Evolutionary conservation across 2,113 vertebrate genomes (phyloP).

Genomic region (Bostrychus sinensis): DNA sequence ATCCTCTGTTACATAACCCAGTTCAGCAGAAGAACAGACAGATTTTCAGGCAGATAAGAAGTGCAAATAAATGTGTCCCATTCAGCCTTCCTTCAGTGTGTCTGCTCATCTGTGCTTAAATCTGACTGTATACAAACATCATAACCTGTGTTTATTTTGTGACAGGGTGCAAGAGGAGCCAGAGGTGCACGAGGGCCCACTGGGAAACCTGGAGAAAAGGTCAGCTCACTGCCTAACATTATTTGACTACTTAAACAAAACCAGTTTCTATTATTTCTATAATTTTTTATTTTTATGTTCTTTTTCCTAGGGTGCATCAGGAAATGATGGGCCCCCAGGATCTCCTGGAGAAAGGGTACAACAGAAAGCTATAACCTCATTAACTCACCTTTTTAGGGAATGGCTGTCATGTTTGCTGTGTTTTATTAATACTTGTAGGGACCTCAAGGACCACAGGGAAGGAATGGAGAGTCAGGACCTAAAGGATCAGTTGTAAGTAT

Average conservation of each 20-base stretch:
- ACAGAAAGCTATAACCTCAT: not conserved
- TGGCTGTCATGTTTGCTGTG: not conserved
- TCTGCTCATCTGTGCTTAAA: not conserved
- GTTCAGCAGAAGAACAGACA: not conserved
- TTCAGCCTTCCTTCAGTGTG: not conserved
- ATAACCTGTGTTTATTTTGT: slow-evolving; percentile 8
- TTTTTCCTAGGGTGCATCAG: slow-evolving; percentile 86
- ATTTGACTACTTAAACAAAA: slow-evolving; percentile 4
- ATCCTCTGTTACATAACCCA: not conserved
- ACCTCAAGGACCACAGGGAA: slow-evolving; percentile 93
- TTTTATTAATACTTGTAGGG: slow-evolving; percentile 79
- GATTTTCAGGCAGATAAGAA: no score
- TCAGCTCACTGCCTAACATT: slow-evolving; percentile 63
- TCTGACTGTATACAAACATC: not conserved
- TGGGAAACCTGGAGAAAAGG: slow-evolving; percentile 96
- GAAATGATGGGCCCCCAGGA: slow-evolving; percentile 91
- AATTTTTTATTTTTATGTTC: not conserved
- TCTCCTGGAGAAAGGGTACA: slow-evolving; percentile 92
- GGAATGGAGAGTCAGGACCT: slow-evolving; percentile 93
- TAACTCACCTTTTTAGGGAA: not conserved
- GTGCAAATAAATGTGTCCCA: not conserved
- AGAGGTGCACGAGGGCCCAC: slow-evolving; percentile 91
- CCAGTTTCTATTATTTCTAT: not conserved
- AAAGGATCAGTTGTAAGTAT: slow-evolving; percentile 92
- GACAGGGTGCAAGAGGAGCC: slow-evolving; percentile 89